Evolutionary conservation across 2,113 vertebrate species (phyloP).

Genomic region (Cervus canadensis): DNA sequence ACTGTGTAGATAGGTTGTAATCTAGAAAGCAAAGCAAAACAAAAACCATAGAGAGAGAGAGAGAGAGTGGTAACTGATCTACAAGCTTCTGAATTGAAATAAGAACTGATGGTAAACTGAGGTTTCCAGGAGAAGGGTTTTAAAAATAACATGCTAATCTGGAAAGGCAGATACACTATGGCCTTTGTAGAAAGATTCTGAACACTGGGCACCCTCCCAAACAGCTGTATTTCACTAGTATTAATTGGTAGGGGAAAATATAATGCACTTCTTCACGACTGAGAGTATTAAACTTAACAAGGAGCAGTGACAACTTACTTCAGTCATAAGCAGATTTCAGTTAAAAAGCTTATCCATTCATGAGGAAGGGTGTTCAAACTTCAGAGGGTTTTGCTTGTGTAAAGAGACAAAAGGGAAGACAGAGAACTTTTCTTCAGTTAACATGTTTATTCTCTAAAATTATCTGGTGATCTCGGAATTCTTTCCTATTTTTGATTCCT

Average conservation of each 20-base stretch:
- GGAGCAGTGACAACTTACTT: not conserved
- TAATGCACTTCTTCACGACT: not conserved
- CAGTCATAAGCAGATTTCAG: constrained; percentile 6
- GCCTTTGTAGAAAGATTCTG: not conserved
- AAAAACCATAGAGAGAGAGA: not conserved
- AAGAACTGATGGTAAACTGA: not conserved
- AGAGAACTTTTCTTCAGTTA: not conserved
- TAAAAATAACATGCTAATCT: not conserved
- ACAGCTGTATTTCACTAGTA: not conserved
- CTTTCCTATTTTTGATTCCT: not conserved
- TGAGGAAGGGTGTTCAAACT: not conserved
- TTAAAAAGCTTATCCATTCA: constrained; percentile 35
- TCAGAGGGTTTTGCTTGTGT: constrained; percentile 34
- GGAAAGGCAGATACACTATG: not conserved
- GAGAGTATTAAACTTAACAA: not conserved
- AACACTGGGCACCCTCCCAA: not conserved
- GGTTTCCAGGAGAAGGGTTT: not conserved
- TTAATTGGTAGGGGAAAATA: not conserved
- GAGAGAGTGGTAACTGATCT: not conserved
- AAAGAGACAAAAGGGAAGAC: not conserved
- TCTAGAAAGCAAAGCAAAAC: not conserved
- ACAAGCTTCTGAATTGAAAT: not conserved
- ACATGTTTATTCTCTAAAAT: not conserved
- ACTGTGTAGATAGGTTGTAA: not conserved
- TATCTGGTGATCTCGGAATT: not conserved